Percentiles rank a stretch among this genome's conserved stretches.
Evolutionary conservation across 1,140 invertebrate species (phyloP).

Genomic region (Centruroides sculpturatus): DNA sequence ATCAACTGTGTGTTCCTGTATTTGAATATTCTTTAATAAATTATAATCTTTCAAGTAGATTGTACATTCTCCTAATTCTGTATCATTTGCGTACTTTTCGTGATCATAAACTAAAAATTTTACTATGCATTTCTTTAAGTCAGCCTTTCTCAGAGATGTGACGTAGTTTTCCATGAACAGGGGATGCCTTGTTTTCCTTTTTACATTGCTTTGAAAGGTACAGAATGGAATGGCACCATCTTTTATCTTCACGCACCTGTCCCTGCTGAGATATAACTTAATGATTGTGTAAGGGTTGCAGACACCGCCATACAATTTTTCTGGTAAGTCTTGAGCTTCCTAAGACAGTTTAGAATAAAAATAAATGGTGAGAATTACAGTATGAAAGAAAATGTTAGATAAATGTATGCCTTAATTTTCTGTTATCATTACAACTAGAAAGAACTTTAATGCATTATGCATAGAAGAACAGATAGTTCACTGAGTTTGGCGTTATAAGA

Average conservation of each 20-base stretch:
- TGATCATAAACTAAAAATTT: conserved; percentile 18
- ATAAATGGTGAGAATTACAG: too few species aligned
- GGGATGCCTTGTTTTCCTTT: conserved; percentile 17
- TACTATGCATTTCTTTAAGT: conserved; percentile 19
- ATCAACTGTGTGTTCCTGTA: too few species aligned
- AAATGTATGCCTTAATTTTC: too few species aligned
- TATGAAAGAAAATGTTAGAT: too few species aligned
- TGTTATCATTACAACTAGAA: too few species aligned
- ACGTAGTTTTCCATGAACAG: conserved; percentile 18
- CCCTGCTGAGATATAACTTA: conserved; percentile 10
- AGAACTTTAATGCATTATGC: too few species aligned
- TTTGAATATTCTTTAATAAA: too few species aligned
- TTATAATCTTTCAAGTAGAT: too few species aligned
- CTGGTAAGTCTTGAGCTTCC: conserved; percentile 17
- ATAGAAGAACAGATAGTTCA: too few species aligned
- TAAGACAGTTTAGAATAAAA: background rate
- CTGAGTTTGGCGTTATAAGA: too few species aligned
- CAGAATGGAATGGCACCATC: background rate
- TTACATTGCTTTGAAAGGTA: conserved; percentile 16
- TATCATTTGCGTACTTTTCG: conserved; percentile 23
- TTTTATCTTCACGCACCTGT: conserved; percentile 8
- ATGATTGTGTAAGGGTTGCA: conserved; percentile 15
- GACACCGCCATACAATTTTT: conserved; percentile 14
- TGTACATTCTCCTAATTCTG: conserved; percentile 17
- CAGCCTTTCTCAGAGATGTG: conserved; percentile 13